Conservation (phyloP, 2,113 vertebrate genomes). For the Lepidothrix coronata region DNA sequence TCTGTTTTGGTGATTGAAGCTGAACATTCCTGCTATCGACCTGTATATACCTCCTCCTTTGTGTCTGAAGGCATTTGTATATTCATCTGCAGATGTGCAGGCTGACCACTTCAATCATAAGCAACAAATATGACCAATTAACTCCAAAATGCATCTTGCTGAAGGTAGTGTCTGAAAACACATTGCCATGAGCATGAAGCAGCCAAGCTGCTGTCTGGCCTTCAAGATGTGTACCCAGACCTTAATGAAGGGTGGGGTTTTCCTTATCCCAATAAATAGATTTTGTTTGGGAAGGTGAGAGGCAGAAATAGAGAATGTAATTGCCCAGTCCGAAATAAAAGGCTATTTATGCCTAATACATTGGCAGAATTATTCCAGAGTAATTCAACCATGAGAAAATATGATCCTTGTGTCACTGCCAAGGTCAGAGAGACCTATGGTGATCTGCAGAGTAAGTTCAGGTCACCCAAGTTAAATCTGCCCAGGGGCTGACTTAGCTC, state of each 20-base stretch:
- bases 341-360: conserved; percentile 55
- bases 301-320: conserved; percentile 15
- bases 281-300: conserved; percentile 19
- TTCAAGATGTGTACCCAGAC: not conserved
- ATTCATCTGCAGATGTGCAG: not conserved
- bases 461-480: conserved; percentile 51
- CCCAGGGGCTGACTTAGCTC: conserved; percentile 29
- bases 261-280: conserved; percentile 47
- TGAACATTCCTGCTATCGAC: not conserved
- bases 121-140: not conserved
- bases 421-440: conserved; percentile 57
- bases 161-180: conserved; percentile 9
- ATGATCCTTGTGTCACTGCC: conserved; percentile 40
- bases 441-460: conserved; percentile 34
- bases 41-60: not conserved
- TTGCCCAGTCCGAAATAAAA: conserved; percentile 41
- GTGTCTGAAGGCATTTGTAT: not conserved
- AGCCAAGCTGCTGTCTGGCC: conserved; percentile 9
- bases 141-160: not conserved
- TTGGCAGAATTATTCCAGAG: conserved; percentile 60
- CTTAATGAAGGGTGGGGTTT: conserved; percentile 2
- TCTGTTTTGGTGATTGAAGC: not conserved
- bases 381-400: conserved; percentile 59
- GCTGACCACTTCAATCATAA: conserved; percentile 5
- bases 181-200: not conserved